Conservation (phyloP, 30 jellyfish, hydroid and myxozoan species). For the Pelagia noctiluca region DNA sequence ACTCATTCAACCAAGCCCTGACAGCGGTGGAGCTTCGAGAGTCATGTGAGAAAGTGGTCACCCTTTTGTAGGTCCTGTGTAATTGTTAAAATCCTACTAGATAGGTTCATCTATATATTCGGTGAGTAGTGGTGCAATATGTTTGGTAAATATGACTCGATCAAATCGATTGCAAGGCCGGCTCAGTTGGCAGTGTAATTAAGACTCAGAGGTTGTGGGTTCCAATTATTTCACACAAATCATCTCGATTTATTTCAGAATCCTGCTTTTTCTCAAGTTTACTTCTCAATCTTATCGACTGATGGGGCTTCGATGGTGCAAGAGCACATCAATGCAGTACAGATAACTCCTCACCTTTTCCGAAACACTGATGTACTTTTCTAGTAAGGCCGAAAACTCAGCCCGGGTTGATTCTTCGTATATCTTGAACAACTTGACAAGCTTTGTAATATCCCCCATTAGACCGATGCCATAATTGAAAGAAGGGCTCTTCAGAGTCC, state of each 20-base stretch:
- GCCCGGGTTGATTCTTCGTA: constrained; percentile 30
- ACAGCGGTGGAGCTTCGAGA: no score
- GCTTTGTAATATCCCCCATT: constrained; percentile 47
- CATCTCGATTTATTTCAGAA: background rate
- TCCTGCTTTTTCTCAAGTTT: background rate
- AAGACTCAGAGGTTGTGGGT: background rate
- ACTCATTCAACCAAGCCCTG: no score
- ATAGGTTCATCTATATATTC: no score
- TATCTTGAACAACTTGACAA: constrained; percentile 14
- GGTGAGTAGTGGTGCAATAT: no score
- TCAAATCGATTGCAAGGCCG: no score
- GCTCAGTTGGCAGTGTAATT: no score
- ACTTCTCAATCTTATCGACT: background rate
- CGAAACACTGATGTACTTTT: constrained; percentile 20
- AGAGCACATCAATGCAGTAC: background rate
- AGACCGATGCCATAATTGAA: constrained; percentile 58
- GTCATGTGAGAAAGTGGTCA: no score
- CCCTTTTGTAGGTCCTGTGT: no score
- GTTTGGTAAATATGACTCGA: no score
- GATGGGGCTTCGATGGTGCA: background rate
- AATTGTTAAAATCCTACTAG: no score
- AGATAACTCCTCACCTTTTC: background rate
- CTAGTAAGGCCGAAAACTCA: background rate
- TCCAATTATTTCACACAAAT: background rate
- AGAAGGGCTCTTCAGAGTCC: constrained; percentile 6